Conservation (phyloP, 2,113 vertebrate species). For the Epinephelus cyanopodus region DNA sequence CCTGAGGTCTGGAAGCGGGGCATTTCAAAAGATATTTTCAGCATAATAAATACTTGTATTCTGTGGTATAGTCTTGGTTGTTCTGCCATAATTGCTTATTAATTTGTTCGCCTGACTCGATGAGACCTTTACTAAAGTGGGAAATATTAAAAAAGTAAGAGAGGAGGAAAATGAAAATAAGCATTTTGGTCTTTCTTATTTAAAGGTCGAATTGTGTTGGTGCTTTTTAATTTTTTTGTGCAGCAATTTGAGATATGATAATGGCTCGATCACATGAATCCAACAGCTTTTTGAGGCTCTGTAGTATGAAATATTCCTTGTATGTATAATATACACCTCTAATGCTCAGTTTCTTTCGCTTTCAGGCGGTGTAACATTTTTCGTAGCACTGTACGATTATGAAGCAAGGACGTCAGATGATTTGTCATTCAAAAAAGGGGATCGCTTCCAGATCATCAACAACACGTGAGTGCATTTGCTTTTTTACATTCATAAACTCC, state of each 20-base stretch:
- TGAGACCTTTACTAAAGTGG: not conserved
- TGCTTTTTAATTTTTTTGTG: not conserved
- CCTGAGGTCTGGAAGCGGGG: not conserved
- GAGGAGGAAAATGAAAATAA: too few relatives aligned
- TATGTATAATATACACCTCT: not conserved
- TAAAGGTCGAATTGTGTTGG: not conserved
- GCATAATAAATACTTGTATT: not conserved
- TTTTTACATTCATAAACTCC: constrained; percentile 5
- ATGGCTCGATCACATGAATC: not conserved
- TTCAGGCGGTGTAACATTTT: constrained; percentile 96
- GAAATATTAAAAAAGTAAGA: not conserved
- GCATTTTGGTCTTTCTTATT: too few relatives aligned
- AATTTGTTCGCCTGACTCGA: not conserved
- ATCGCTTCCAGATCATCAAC: constrained; percentile 99
- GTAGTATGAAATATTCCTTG: not conserved
- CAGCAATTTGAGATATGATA: not conserved
- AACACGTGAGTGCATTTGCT: constrained; percentile 92
- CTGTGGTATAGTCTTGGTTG: not conserved
- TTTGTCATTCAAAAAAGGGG: constrained; percentile 98
- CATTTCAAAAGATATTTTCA: not conserved
- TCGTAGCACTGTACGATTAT: constrained; percentile 99
- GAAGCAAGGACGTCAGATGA: constrained; percentile 98
- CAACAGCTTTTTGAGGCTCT: not conserved
- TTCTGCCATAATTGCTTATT: not conserved
- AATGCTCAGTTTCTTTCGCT: not conserved